phyloP scores from a whole-genome alignment of 2,888 invertebrate species.

The Odiellus spinosus region DNA sequence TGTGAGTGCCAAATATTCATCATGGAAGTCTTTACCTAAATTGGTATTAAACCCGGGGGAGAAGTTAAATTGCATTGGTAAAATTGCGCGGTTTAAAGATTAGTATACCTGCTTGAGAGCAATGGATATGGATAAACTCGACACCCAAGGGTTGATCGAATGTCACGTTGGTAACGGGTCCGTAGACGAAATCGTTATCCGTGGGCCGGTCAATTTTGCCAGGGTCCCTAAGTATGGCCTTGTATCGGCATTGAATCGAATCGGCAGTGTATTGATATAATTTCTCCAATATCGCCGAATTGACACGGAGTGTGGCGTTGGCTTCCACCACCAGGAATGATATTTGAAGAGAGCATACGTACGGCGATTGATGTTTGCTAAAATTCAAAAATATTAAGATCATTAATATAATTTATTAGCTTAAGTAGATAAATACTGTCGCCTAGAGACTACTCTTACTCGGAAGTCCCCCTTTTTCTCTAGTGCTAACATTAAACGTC shows the following conservation, averaged over 20 bases:
- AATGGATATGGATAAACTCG: slow-evolving; percentile 14
- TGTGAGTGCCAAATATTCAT: slow-evolving; percentile 12
- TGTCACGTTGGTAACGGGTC: slow-evolving; percentile 6
- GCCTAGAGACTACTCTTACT: too few relatives aligned
- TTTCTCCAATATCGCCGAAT: slow-evolving; percentile 6
- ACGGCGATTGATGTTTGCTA: slow-evolving; percentile 6
- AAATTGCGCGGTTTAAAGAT: too few relatives aligned
- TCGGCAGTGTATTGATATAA: slow-evolving; percentile 9
- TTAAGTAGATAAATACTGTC: too few relatives aligned
- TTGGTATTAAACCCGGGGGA: too few relatives aligned
- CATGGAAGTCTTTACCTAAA: slow-evolving; percentile 7
- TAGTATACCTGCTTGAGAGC: slow-evolving; percentile 6
- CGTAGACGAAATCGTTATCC: slow-evolving; percentile 11
- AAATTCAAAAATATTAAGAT: not conserved
- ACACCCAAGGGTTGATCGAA: slow-evolving; percentile 12
- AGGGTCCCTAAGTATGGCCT: slow-evolving; percentile 10
- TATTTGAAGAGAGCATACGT: slow-evolving; percentile 11
- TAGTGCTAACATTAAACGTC: too few relatives aligned
- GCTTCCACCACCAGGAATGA: slow-evolving; percentile 8
- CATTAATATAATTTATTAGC: too few relatives aligned
- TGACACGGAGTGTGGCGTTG: slow-evolving; percentile 8
- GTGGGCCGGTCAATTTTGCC: slow-evolving; percentile 9
- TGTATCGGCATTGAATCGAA: slow-evolving; percentile 11
- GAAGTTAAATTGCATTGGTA: too few relatives aligned
- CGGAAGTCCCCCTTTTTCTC: too few relatives aligned